Evolutionary conservation across 2,797 vertebrate genomes (phyloP).

Genomic region (Nasua narica): DNA sequence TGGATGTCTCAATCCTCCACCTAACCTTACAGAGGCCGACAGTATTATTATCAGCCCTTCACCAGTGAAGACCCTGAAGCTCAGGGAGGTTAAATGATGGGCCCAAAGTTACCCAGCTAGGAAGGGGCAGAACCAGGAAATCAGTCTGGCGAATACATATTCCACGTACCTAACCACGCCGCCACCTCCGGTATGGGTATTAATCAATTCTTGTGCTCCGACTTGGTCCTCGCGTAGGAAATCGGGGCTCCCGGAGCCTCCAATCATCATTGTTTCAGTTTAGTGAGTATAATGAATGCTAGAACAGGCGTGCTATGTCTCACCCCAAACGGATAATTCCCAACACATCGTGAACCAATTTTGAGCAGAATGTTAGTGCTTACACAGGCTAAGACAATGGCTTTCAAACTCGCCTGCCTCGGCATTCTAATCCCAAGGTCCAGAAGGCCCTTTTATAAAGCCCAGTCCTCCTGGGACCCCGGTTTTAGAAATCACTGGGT

Average conservation of each 20-base stretch:
- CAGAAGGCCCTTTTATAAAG: not conserved
- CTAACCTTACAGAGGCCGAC: not conserved
- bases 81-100: not conserved
- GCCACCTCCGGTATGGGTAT: not conserved
- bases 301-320: not conserved
- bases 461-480: not conserved
- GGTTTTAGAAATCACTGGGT: constrained; percentile 2
- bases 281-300: not conserved
- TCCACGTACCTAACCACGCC: not conserved
- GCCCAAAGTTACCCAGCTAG: not conserved
- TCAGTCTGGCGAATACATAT: rapidly evolving
- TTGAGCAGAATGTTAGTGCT: not conserved
- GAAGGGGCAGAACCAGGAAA: not conserved
- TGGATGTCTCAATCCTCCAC: not conserved
- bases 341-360: not conserved
- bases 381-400: not conserved
- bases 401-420: not conserved
- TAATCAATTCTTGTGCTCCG: not conserved
- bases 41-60: not conserved
- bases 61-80: not conserved
- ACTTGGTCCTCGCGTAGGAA: not conserved
- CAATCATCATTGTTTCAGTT: not conserved
- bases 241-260: not conserved
- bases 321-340: not conserved
- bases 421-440: not conserved